Base-by-base conservation (phyloP, 23 tunicate species). In the Aplidium turbinatum region DNA sequence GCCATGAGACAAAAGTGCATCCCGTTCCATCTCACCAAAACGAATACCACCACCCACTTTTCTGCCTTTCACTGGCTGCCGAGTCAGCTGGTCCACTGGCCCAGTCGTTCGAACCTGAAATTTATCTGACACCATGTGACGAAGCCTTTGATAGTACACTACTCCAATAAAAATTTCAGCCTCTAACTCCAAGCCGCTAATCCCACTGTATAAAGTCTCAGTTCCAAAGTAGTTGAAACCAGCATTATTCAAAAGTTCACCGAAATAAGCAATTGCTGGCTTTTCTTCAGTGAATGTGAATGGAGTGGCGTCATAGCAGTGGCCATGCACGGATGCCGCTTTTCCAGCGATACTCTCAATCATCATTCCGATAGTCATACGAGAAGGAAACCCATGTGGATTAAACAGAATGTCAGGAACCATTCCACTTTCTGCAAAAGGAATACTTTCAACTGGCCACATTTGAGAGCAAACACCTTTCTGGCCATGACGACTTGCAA, bases 291-390 rank as follows among this genome's bases (percentile, higher is more conserved):
- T 48, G 42, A 89, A 95, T 0, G 78, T 72, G 39, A 95, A 95
- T 16, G 96, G 96, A 1, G 99, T 95, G 0, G 99, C 95, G 70
- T 95, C 99, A 75, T 95, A 95, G 6, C 79, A 68, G 4, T 91
- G 80, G 20, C 93, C 94, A 36, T 81, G 86, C 55, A 81, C 46
- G 7, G 98, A 77, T 18, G 93, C 94, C 7, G 84, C 78, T 70
- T 95, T 95, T 0, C 99, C 99, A 54, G 99, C 99, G 76, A 95
- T 73, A 28, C 85, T 85, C 35, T 95, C 99, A 28, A 95, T 89
- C 99, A 95, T 95, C 99, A 95, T 95, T 51, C 99, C 99, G 55
- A 95, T 91, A 7, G 99, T 95, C 99, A 95, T 95, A 58, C 99
- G 86, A 51, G 99, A 95, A 50, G 99, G 99, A 57, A 95, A 95